Percentiles rank a stretch among this genome's conserved stretches.
These are phyloP conservation scores for Enteromius anoplus DNA, from an alignment of 2,797 vertebrate species.

Conservation along the genomic window DNA sequence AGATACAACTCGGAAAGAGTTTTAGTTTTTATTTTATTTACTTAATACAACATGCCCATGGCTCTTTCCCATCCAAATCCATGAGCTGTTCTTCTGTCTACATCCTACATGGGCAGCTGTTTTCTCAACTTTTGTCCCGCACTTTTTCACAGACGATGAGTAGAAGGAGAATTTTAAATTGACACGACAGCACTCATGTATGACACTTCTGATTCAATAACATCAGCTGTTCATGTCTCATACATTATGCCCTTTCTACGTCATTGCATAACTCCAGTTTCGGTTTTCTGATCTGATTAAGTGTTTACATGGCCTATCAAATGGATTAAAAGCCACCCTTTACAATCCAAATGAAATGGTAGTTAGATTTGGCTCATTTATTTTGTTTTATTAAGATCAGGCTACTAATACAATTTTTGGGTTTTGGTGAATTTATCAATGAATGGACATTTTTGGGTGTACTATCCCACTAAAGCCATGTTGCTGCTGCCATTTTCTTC, in stretches of 20 bases:
- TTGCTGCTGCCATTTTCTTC: neutral
- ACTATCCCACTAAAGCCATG: neutral
- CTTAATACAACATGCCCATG: constrained; percentile 1
- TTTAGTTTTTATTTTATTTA: constrained; percentile 2
- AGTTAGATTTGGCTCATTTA: neutral
- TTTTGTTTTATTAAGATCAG: neutral
- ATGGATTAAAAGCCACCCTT: neutral
- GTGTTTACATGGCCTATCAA: neutral
- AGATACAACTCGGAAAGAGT: constrained; percentile 7
- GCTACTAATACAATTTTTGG: neutral
- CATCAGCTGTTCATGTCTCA: neutral
- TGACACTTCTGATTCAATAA: neutral
- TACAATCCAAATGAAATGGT: neutral
- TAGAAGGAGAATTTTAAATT: neutral
- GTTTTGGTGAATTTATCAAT: neutral
- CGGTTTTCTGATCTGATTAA: neutral
- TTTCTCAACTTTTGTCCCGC: no score
- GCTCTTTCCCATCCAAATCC: neutral
- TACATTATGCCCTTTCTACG: neutral
- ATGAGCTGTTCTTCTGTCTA: neutral
- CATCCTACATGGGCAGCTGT: neutral
- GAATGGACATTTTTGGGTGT: neutral
- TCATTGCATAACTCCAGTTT: neutral
- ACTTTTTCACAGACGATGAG: neutral
- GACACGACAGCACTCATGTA: neutral